A percentile compares a stretch with the other conserved stretches of the same genome.
phyloP scores from a whole-genome alignment of 2,888 invertebrate species.

The Loripinus fragilis region DNA sequence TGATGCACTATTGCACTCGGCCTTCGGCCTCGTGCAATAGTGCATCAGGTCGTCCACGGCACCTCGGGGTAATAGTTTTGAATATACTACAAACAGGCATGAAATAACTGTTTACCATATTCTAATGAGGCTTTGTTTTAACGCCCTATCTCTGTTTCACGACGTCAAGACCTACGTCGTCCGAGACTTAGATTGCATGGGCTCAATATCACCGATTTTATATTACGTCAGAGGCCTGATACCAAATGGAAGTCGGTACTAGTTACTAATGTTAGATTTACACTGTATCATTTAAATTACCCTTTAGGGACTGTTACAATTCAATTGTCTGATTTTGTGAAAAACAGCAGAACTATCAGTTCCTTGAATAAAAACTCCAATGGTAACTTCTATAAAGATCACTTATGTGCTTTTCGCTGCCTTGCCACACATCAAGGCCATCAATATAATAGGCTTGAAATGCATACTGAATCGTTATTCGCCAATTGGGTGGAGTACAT shows the following conservation, averaged over 20 bases:
- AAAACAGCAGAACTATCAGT: background rate
- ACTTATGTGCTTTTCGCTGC: conserved; percentile 8
- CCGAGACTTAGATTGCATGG: background rate
- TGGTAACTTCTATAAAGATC: too few species aligned
- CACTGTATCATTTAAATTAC: background rate
- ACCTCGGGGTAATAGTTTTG: too few species aligned
- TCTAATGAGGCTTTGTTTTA: background rate
- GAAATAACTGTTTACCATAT: too few species aligned
- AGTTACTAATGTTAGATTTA: conserved; percentile 15
- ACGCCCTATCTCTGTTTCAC: background rate
- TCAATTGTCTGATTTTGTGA: background rate
- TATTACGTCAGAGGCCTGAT: conserved; percentile 25
- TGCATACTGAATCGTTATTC: too few species aligned
- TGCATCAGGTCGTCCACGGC: too few species aligned
- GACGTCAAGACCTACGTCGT: background rate
- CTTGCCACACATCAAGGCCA: conserved; percentile 9
- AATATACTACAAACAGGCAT: too few species aligned
- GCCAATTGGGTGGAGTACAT: too few species aligned
- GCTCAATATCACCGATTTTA: background rate
- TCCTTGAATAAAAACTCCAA: background rate
- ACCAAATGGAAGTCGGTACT: conserved; percentile 38
- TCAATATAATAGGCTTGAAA: too few species aligned
- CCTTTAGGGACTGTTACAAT: background rate
- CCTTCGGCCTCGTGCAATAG: too few species aligned
- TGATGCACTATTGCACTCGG: too few species aligned